phyloP scores from a whole-genome alignment of 2,888 invertebrate genomes.

The Trachelus iudaicus region DNA sequence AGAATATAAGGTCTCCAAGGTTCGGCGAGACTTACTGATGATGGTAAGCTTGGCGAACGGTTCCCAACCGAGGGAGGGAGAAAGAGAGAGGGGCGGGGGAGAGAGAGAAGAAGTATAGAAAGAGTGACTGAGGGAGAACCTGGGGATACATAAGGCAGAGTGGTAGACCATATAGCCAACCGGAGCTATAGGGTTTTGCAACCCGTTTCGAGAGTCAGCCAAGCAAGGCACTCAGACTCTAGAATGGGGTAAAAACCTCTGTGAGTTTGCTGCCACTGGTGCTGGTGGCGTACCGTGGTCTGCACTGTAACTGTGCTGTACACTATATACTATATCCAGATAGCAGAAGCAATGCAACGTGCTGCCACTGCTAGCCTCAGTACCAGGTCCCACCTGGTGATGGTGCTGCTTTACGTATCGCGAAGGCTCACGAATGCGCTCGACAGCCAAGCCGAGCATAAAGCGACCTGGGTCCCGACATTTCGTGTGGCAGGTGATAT shows the following conservation, averaged over 20 bases:
- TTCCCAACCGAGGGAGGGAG: background rate
- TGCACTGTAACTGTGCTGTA: too few relatives aligned
- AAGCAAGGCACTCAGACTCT: slow-evolving; percentile 62
- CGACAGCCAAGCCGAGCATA: slow-evolving; percentile 56
- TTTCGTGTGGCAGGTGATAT: slow-evolving; percentile 32
- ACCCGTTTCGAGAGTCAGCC: slow-evolving; percentile 61
- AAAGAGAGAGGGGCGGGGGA: too few relatives aligned
- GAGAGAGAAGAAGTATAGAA: slow-evolving; percentile 16
- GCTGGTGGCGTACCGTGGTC: too few relatives aligned
- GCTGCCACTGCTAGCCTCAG: too few relatives aligned
- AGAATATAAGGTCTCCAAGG: background rate
- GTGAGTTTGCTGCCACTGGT: slow-evolving; percentile 41
- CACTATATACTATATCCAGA: too few relatives aligned
- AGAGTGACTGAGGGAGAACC: slow-evolving; percentile 28
- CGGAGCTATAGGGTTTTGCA: slow-evolving; percentile 36
- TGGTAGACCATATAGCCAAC: slow-evolving; percentile 17
- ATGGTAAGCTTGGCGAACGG: background rate
- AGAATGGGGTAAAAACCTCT: slow-evolving; percentile 60
- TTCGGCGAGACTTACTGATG: background rate
- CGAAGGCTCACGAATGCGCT: slow-evolving; percentile 47
- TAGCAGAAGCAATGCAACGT: too few relatives aligned
- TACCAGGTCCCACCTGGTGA: too few relatives aligned
- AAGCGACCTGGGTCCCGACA: slow-evolving; percentile 48
- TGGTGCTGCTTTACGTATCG: slow-evolving; percentile 42
- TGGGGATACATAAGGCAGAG: slow-evolving; percentile 16